Evolutionary conservation across 2,888 invertebrate species (phyloP), one percentile per base, ranked within the genome.

Genomic region (Malacosoma neustria): DNA sequence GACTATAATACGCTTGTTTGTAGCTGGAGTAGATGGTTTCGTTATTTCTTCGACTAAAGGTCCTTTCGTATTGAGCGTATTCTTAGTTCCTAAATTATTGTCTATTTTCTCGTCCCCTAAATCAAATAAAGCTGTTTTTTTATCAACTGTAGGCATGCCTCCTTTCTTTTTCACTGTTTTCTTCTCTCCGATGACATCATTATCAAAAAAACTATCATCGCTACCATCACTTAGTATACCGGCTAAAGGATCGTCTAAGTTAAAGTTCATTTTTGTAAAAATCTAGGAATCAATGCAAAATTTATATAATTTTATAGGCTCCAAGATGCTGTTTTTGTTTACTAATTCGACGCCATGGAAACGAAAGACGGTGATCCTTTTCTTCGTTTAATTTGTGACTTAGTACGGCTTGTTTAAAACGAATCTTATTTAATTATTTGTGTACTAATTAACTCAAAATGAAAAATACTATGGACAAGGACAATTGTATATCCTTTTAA

Each of bases 191-290:
- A 82, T 51, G 38, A 81, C 85, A 48, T 89, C 88, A 48, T 89
- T 89, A 48, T 91, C 91, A 54, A 92, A 92, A 56, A 92, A 92
- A 69, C 90, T 91, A 53, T 92, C 92, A 51, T 91, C 90, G 51
- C 90, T 91, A 40, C 89, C 91, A 57, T 91, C 91, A 55, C 91
- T 91, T 33, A 91, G 69, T 54, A 89, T 84, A 54, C 90, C 91
- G 15, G 88, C 91, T 43, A 91, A 66, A 7, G 90, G 89, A 66
- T 91, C 90, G 35, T 91, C 89, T 15, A 87, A 57, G 60, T 88
- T 87, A 49, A 89, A 87, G 74, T 76, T 87, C 87, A 89, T 88
- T 36, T 22, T 22, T 22, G n/a, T n/a, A n/a, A n/a, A n/a, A n/a
- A 39, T 38, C n/a, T 31, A 35, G 35, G 36, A 44, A 14, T 30